Percentiles rank a stretch among this genome's conserved stretches.
These are phyloP conservation scores for Microctonus aethiopoides DNA, from an alignment of 2,888 invertebrate genomes.

Conservation along the genomic window DNA sequence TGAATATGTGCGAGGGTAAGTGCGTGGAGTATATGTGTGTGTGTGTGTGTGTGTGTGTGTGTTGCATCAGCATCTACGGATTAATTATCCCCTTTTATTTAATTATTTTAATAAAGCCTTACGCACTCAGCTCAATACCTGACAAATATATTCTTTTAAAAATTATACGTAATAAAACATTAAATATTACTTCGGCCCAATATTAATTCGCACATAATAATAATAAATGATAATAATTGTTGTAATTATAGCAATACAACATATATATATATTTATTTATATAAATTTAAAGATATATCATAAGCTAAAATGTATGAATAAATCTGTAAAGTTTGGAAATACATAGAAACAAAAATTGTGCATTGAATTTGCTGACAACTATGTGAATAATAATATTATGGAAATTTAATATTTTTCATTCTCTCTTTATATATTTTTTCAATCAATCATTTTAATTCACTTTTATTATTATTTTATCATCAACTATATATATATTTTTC, in stretches of 20 bases:
- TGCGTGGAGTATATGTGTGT: neutral
- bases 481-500: conserved; percentile 19
- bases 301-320: conserved; percentile 20
- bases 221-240: conserved; percentile 41
- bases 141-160: conserved; percentile 52
- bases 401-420: conserved; percentile 42
- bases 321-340: conserved; percentile 41
- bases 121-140: conserved; percentile 56
- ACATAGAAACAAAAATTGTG: conserved; percentile 41
- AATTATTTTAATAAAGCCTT: conserved; percentile 48
- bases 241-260: conserved; percentile 44
- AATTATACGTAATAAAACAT: conserved; percentile 56
- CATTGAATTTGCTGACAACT: conserved; percentile 40
- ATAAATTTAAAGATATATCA: conserved; percentile 43
- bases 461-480: conserved; percentile 8
- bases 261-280: conserved; percentile 39
- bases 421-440: conserved; percentile 7
- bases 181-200: conserved; percentile 51
- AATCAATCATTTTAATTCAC: neutral
- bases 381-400: conserved; percentile 42
- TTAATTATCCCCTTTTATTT: neutral
- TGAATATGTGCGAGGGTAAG: neutral
- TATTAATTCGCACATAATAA: conserved; percentile 49
- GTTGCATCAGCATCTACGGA: neutral
- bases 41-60: neutral